A percentile compares a stretch with the other conserved stretches of the same genome.
Evolutionary conservation across 2,888 invertebrate species (phyloP).

Genomic region (Buathra laborator): DNA sequence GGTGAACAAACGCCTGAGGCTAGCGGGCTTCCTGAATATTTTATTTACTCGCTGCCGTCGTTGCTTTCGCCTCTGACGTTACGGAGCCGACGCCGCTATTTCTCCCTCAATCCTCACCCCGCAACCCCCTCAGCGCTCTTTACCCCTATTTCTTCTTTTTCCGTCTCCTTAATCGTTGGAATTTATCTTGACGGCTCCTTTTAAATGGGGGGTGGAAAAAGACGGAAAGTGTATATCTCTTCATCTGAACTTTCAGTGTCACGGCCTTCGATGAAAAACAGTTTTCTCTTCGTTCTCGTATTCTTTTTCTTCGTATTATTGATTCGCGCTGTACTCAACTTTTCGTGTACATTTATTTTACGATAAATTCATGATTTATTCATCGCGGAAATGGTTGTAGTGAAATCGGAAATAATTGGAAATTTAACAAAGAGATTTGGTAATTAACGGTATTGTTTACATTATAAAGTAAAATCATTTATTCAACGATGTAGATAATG

Average conservation of each 20-base stretch:
- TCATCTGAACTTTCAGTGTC: conserved; percentile 53
- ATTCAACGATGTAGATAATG: too few relatives aligned
- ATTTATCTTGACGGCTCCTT: conserved; percentile 58
- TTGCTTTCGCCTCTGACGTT: conserved; percentile 56
- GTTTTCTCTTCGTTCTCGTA: not conserved
- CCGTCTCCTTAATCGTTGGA: conserved; percentile 63
- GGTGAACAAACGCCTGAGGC: conserved; percentile 78
- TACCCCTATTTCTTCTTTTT: conserved; percentile 52
- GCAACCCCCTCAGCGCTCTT: not conserved
- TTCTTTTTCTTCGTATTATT: not conserved
- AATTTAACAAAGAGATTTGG: too few relatives aligned
- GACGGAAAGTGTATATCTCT: conserved; percentile 17
- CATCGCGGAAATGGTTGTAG: not conserved
- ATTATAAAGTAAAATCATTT: not conserved
- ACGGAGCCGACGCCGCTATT: conserved; percentile 22
- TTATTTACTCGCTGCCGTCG: conserved; percentile 78
- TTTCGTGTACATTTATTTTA: not conserved
- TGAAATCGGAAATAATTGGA: too few relatives aligned
- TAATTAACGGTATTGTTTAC: too few relatives aligned
- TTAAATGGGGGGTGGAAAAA: not conserved
- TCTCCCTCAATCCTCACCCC: not conserved
- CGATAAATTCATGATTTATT: not conserved
- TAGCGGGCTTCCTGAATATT: conserved; percentile 79
- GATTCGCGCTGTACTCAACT: not conserved
- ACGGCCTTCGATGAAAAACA: conserved; percentile 6